phyloP scores from a whole-genome alignment of 1,140 invertebrate genomes.

The Chironomus striatipennis region DNA sequence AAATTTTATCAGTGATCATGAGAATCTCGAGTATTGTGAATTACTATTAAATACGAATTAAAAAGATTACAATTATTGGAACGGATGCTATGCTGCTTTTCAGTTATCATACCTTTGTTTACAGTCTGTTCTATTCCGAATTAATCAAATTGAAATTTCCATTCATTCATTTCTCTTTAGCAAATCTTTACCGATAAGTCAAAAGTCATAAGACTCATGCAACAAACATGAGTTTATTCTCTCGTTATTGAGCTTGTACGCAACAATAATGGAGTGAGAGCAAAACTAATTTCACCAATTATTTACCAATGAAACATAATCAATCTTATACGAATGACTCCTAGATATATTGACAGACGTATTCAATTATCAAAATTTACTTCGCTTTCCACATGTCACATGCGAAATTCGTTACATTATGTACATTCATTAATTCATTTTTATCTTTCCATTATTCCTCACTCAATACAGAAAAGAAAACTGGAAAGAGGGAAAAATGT shows the following conservation, averaged over 20 bases:
- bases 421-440: not conserved
- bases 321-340: not conserved
- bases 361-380: conserved; percentile 12
- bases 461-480: not conserved
- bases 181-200: too few relatives aligned
- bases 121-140: too few relatives aligned
- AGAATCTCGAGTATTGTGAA: too few relatives aligned
- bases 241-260: not conserved
- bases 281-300: conserved; percentile 12
- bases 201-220: too few relatives aligned
- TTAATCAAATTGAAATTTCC: too few relatives aligned
- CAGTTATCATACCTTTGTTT: too few relatives aligned
- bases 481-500: not conserved
- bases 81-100: too few relatives aligned
- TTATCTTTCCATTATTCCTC: not conserved
- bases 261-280: not conserved
- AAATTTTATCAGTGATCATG: too few relatives aligned
- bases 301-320: conserved; percentile 22
- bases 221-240: too few relatives aligned
- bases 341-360: not conserved
- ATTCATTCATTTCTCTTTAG: too few relatives aligned
- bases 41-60: conserved; percentile 15
- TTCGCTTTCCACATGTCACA: not conserved
- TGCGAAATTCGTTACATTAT: not conserved
- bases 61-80: not conserved